Base-by-base conservation (phyloP, 2,797 vertebrate species). In the Amniataba percoides region DNA sequence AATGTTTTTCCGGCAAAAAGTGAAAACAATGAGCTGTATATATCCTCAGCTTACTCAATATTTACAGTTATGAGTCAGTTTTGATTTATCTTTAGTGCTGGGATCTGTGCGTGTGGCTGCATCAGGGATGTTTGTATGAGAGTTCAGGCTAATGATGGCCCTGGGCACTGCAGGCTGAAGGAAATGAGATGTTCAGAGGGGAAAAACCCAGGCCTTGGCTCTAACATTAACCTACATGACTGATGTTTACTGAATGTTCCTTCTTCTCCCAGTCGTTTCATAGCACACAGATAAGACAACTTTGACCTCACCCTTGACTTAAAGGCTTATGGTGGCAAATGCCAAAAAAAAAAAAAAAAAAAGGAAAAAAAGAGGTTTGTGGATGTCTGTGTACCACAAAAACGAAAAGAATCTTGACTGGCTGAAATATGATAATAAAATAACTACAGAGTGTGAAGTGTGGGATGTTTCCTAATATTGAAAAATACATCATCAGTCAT, bases 161-260 rank as follows among this genome's bases (percentile, higher is more conserved):
- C 79, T 74, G 80, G 87, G 86, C 84, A 40, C 76, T 60, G 78
- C 58, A 81, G 87, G 66, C 83, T 79, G 85, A 72, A 85, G 74
- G 77, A 93, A 93, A 93, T 91, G 80, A 93, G 88, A 92, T 69
- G 90, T 92, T 93, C 85, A 87, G 84, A 80, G 68, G 83, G 90
- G 77, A 5, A 88, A 88, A 90, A 89, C 82, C 88, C 85, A 60
- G 79, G 81, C 71, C 81, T 71, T 69, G 86, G 81, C 84, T 87
- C 85, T 61, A 70, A 87, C 82, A 86, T 90, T 78, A 89, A 89
- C 85, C 86, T 77, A 72, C 80, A 71, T 84, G 81, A 88, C 83
- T 87, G 88, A 88, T 90, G 81, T 84, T 88, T 88, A 81, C 80
- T 59, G 68, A 69, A 88, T 70, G 61, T 77, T 75, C 58, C 74